Conservation (phyloP, 2,888 invertebrate species). For the Caenorhabditis zanzibari region DNA sequence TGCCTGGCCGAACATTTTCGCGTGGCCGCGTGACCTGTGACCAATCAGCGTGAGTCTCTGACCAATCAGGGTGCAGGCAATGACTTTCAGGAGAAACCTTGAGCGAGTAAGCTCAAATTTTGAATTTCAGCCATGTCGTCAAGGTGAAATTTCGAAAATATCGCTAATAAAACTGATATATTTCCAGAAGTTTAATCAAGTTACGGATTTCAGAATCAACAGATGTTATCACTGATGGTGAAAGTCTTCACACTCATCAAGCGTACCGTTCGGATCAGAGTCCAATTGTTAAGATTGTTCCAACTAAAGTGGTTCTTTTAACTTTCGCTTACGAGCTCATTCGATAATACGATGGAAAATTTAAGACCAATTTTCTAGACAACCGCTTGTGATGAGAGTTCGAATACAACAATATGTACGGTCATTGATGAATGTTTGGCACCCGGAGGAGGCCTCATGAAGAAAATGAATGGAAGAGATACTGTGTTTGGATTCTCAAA, state of each 20-base stretch:
- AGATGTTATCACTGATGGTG: not conserved
- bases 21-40: too few relatives aligned
- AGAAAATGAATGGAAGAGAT: not conserved
- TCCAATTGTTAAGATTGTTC: not conserved
- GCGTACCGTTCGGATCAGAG: not conserved
- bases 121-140: too few relatives aligned
- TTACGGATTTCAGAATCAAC: not conserved
- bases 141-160: too few relatives aligned
- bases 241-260: not conserved
- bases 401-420: not conserved
- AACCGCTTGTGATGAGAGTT: too few relatives aligned
- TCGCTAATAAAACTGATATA: too few relatives aligned
- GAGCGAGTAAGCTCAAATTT: too few relatives aligned
- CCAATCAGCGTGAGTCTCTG: too few relatives aligned
- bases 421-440: not conserved
- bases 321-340: not conserved
- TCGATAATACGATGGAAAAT: too few relatives aligned
- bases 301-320: not conserved
- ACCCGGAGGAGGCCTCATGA: not conserved
- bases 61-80: too few relatives aligned
- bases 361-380: too few relatives aligned
- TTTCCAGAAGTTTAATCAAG: not conserved
- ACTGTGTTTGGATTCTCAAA: not conserved
- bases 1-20: too few relatives aligned
- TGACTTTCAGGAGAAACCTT: too few relatives aligned